A percentile compares a stretch with the other conserved stretches of the same genome.
These are phyloP conservation scores for Pollachius pollachius DNA, from an alignment of 2,113 vertebrate genomes.

Conservation along the genomic window DNA sequence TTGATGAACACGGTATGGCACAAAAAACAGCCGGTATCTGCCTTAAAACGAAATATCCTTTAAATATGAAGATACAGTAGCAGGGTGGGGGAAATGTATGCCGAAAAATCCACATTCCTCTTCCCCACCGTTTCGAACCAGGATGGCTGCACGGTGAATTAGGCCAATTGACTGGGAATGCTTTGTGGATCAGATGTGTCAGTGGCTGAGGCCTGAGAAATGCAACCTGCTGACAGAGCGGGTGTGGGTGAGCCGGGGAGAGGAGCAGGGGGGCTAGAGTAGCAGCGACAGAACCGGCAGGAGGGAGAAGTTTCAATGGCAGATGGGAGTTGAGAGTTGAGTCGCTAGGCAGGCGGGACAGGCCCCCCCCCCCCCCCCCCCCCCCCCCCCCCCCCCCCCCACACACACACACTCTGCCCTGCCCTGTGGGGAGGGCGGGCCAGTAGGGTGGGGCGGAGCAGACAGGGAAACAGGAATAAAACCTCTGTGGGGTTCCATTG, in stretches of 20 bases:
- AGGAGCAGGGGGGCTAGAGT: conserved; percentile 17
- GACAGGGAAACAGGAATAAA: conserved; percentile 75
- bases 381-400: too few species aligned
- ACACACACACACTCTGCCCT: conserved; percentile 27
- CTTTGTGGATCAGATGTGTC: too few species aligned
- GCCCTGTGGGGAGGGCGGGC: conserved; percentile 52
- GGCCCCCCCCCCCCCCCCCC: conserved; percentile 56
- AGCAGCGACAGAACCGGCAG: conserved; percentile 27
- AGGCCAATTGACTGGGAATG: too few species aligned
- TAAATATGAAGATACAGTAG: too few species aligned
- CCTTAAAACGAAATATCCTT: too few species aligned
- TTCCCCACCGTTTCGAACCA: too few species aligned
- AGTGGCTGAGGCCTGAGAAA: too few species aligned
- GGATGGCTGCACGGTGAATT: too few species aligned
- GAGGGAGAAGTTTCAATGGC: conserved; percentile 55
- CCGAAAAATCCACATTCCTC: too few species aligned
- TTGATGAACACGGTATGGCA: too few species aligned
- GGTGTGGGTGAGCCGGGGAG: not conserved
- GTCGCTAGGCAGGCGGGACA: conserved; percentile 48
- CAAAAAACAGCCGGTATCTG: too few species aligned
- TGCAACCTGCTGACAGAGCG: not conserved
- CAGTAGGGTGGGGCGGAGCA: conserved; percentile 59
- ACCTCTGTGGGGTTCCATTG: conserved; percentile 80
- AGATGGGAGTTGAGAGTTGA: conserved; percentile 72
- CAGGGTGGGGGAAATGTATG: too few species aligned